Conservation (phyloP, 2,113 vertebrate genomes). For the Psephotus haematonotus region DNA sequence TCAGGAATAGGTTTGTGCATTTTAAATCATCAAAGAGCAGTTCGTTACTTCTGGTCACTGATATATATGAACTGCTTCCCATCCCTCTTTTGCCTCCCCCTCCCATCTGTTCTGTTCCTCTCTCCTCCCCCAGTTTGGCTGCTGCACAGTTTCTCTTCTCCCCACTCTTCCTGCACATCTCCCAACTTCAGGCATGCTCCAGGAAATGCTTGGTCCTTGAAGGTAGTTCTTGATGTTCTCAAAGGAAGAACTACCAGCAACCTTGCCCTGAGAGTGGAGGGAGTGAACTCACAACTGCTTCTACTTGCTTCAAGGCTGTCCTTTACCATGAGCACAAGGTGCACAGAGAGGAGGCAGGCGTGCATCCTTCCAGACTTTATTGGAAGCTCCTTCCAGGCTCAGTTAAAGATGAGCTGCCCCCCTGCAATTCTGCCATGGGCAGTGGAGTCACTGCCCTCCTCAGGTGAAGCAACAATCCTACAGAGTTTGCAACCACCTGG, state of each 20-base stretch:
- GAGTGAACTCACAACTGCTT: neutral
- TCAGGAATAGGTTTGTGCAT: conserved; percentile 9
- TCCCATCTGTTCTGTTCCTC: conserved; percentile 49
- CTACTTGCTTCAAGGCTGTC: neutral
- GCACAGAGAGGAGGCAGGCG: neutral
- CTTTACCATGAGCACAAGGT: neutral
- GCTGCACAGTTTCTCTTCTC: neutral
- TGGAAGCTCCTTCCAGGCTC: neutral
- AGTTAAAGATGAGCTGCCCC: neutral
- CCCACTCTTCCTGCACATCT: neutral
- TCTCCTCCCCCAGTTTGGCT: conserved; percentile 25
- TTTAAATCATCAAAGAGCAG: conserved; percentile 14
- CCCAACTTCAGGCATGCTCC: neutral
- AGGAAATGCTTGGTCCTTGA: neutral
- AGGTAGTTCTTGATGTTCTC: neutral
- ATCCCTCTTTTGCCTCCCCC: neutral
- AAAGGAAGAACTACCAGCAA: neutral
- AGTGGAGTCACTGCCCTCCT: neutral
- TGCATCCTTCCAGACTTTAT: neutral
- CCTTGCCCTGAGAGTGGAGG: neutral
- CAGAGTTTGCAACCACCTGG: neutral
- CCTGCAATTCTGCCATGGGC: neutral
- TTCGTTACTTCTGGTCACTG: conserved; percentile 42
- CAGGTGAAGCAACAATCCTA: neutral
- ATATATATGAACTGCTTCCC: conserved; percentile 3